A percentile compares a stretch with the other conserved stretches of the same genome.
These are phyloP conservation scores for Acanthornis magna DNA, from an alignment of 2,797 vertebrate genomes.

Conservation along the genomic window DNA sequence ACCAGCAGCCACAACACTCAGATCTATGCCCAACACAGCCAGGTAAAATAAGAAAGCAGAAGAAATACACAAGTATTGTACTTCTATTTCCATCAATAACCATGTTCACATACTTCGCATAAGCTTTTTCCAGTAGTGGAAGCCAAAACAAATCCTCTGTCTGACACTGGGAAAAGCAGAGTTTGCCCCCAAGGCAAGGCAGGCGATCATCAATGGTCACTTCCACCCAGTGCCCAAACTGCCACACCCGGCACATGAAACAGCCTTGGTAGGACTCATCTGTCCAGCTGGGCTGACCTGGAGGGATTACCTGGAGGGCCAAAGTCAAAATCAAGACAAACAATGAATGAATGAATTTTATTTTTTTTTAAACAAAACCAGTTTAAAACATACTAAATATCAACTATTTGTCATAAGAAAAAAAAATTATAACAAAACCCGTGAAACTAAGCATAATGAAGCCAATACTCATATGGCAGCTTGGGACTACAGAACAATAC, in stretches of 20 bases:
- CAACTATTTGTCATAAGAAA: not conserved
- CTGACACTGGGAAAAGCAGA: slow-evolving; percentile 93
- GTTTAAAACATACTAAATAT: not conserved
- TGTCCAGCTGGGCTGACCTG: slow-evolving; percentile 86
- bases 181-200: slow-evolving; percentile 86
- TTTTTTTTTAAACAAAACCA: not conserved
- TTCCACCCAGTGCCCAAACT: slow-evolving; percentile 88
- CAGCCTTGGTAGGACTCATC: slow-evolving; percentile 82
- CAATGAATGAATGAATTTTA: not conserved
- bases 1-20: not conserved
- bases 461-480: not conserved
- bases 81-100: not conserved
- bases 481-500: not conserved
- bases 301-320: slow-evolving; percentile 83
- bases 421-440: not conserved
- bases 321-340: not conserved
- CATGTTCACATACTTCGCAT: slow-evolving; percentile 86
- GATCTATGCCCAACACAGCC: not conserved
- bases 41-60: not conserved
- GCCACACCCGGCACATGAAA: slow-evolving; percentile 89
- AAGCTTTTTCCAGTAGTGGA: slow-evolving; percentile 93
- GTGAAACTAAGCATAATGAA: not conserved
- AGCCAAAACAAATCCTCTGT: slow-evolving; percentile 90
- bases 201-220: slow-evolving; percentile 89
- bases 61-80: not conserved